Percentiles rank a stretch among this genome's conserved stretches.
These are phyloP conservation scores for Nematostella vectensis DNA, from an alignment of 92 coral and sea anemone genomes.

Conservation along the genomic window DNA sequence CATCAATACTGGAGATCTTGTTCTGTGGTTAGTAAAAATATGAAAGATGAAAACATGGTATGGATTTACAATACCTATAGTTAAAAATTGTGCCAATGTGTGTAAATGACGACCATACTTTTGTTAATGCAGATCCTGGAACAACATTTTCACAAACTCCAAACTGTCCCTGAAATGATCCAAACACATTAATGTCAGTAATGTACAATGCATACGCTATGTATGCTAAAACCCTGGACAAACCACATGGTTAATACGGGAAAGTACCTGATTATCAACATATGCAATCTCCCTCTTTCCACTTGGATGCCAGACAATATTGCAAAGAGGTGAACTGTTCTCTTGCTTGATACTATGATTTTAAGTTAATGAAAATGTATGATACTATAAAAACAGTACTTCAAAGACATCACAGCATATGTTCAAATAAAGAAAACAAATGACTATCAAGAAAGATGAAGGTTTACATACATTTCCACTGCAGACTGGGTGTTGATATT, in stretches of 20 bases:
- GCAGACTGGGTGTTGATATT: conserved; percentile 42
- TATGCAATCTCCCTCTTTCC: conserved; percentile 83
- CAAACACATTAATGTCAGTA: background rate
- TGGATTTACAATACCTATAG: background rate
- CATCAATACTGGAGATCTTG: conserved; percentile 16
- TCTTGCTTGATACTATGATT: conserved; percentile 75
- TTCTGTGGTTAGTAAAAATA: conserved; percentile 8
- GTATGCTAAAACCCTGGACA: too few species aligned
- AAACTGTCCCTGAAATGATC: conserved; percentile 76
- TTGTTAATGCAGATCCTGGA: conserved; percentile 24
- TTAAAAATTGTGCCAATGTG: background rate
- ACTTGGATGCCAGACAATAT: conserved; percentile 91
- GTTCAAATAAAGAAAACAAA: too few species aligned
- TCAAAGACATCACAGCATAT: too few species aligned
- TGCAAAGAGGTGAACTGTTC: conserved; percentile 50
- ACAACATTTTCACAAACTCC: conserved; percentile 82
- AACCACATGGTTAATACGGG: too few species aligned
- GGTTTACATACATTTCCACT: conserved; percentile 79
- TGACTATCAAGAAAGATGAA: too few species aligned
- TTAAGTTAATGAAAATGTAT: too few species aligned
- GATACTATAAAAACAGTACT: too few species aligned
- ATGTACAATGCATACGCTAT: too few species aligned
- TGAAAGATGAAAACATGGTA: too few species aligned
- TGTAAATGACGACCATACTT: background rate
- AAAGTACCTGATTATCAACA: conserved; percentile 86